These are phyloP conservation scores for Eutolmus rufibarbis DNA, from an alignment of 2,888 invertebrate species.

Conservation along the genomic window DNA sequence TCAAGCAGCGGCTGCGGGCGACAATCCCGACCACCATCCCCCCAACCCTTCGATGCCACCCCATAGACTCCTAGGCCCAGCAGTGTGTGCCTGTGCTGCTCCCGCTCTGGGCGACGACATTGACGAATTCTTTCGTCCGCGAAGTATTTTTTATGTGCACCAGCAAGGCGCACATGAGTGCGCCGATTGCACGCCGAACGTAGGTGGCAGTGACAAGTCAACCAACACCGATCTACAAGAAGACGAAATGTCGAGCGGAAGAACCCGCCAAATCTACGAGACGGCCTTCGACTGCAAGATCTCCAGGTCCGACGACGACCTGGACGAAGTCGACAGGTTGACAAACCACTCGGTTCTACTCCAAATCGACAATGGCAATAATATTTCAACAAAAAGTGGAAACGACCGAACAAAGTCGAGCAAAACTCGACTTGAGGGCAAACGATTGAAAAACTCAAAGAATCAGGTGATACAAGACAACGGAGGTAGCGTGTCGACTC, in stretches of 20 bases:
- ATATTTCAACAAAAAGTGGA: conserved; percentile 52
- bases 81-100: conserved; percentile 76
- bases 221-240: conserved; percentile 52
- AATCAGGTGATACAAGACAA: conserved; percentile 57
- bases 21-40: neutral
- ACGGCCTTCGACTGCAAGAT: conserved; percentile 90
- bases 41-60: conserved; percentile 71
- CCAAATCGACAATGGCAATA: conserved; percentile 64
- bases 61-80: conserved; percentile 71
- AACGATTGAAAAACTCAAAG: conserved; percentile 60
- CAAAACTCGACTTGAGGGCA: conserved; percentile 57
- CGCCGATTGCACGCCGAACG: conserved; percentile 56
- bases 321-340: conserved; percentile 82
- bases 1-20: neutral
- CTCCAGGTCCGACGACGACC: conserved; percentile 78
- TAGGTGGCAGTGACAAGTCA: conserved; percentile 44
- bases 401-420: conserved; percentile 49
- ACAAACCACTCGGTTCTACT: conserved; percentile 80
- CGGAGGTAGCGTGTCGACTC: conserved; percentile 50
- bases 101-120: conserved; percentile 69
- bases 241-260: conserved; percentile 64
- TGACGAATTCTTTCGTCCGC: conserved; percentile 70
- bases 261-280: conserved; percentile 82
- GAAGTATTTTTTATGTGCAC: conserved; percentile 75
- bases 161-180: conserved; percentile 70